Evolutionary conservation across 2,797 vertebrate species (phyloP).

Genomic region (Graptemys geographica): DNA sequence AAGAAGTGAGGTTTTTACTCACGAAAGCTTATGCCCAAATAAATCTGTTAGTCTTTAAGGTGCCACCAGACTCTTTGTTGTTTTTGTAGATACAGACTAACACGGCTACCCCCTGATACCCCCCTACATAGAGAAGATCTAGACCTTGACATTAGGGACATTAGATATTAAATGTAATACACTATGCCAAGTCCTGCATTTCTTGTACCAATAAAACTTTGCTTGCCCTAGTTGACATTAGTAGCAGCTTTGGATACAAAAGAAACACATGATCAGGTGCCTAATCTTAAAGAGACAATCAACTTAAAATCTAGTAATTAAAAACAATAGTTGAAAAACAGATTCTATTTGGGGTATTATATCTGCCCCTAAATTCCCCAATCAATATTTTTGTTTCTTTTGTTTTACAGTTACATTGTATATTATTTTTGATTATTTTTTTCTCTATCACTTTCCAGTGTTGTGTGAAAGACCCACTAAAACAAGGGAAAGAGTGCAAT

Average conservation of each 20-base stretch:
- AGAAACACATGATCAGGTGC: not conserved
- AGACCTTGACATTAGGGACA: not conserved
- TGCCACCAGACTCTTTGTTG: no score
- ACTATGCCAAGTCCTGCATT: not conserved
- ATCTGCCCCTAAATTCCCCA: not conserved
- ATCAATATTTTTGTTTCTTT: not conserved
- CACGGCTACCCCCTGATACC: no score
- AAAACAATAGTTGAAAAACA: not conserved
- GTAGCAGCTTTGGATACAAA: not conserved
- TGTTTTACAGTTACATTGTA: not conserved
- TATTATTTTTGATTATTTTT: not conserved
- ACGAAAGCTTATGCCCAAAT: no score
- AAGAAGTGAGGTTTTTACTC: no score
- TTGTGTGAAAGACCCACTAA: not conserved
- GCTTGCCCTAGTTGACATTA: not conserved
- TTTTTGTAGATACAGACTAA: no score
- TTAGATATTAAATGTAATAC: not conserved
- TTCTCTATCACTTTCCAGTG: not conserved
- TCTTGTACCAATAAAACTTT: not conserved
- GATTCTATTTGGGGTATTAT: not conserved
- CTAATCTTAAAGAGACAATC: not conserved
- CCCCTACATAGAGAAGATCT: not conserved
- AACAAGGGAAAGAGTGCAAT: not conserved
- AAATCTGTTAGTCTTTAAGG: no score
- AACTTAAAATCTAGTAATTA: not conserved